Conservation (phyloP, 2,888 invertebrate genomes). For the Ptilodon capucinus region DNA sequence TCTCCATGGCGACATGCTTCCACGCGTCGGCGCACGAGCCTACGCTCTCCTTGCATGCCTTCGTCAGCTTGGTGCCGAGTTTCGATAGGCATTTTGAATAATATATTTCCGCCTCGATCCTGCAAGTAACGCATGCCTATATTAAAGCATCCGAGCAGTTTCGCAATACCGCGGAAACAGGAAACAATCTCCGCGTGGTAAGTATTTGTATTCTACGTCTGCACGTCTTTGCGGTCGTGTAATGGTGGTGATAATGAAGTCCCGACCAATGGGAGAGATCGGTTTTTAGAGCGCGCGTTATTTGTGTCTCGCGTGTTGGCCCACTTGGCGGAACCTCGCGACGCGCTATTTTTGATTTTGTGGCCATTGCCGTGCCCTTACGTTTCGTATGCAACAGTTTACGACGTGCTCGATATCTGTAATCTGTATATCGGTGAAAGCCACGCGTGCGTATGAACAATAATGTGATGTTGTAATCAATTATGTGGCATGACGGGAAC, state of each 20-base stretch:
- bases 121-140: conserved; percentile 61
- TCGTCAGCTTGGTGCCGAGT: conserved; percentile 91
- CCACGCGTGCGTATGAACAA: conserved; percentile 36
- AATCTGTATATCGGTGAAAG: conserved; percentile 34
- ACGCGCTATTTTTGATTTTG: conserved; percentile 63
- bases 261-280: conserved; percentile 43
- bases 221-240: conserved; percentile 38
- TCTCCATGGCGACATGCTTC: conserved; percentile 95
- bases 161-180: conserved; percentile 33
- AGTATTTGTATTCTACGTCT: conserved; percentile 38
- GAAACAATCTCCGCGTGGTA: conserved; percentile 39
- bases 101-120: conserved; percentile 94
- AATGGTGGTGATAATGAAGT: conserved; percentile 44
- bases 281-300: conserved; percentile 49
- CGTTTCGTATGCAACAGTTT: conserved; percentile 30
- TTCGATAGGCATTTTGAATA: conserved; percentile 96
- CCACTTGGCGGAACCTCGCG: conserved; percentile 64
- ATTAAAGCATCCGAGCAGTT: neutral
- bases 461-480: conserved; percentile 34
- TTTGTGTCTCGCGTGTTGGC: conserved; percentile 55
- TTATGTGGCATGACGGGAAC: conserved; percentile 38
- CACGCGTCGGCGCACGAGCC: conserved; percentile 94
- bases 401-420: conserved; percentile 25
- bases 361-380: conserved; percentile 66
- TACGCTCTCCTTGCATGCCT: conserved; percentile 90